A percentile compares a stretch with the other conserved stretches of the same genome.
Evolutionary conservation across 2,113 vertebrate genomes (phyloP).

Genomic region (Pyrgilauda ruficollis): DNA sequence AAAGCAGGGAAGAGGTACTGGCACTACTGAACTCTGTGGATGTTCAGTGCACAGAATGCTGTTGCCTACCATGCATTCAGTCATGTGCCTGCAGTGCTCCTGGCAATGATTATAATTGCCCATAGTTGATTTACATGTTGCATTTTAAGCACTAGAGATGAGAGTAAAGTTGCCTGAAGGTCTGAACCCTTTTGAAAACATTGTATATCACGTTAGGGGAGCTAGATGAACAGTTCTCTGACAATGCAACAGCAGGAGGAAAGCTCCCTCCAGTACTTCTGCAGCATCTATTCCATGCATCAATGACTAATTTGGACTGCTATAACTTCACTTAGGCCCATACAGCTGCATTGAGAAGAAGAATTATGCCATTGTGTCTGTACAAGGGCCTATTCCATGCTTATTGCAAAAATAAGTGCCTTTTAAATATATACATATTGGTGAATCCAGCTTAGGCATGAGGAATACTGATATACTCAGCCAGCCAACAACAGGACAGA

Average conservation of each 20-base stretch:
- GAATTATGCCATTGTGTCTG: neutral
- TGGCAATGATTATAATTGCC: neutral
- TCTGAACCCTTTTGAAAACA: neutral
- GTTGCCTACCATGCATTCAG: neutral
- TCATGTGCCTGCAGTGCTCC: neutral
- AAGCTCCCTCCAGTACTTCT: constrained; percentile 30
- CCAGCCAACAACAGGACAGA: neutral
- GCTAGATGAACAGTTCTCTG: neutral
- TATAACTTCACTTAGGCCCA: neutral
- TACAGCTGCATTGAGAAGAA: neutral
- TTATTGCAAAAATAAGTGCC: neutral
- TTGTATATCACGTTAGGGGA: neutral
- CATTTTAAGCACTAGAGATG: neutral
- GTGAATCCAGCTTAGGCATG: neutral
- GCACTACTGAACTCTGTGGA: neutral
- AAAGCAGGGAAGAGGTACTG: accelerated
- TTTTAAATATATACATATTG: neutral
- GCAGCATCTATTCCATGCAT: neutral
- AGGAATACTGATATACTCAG: neutral
- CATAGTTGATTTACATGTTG: neutral
- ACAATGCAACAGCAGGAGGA: neutral
- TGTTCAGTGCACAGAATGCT: neutral
- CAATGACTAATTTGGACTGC: constrained; percentile 9
- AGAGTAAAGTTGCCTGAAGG: neutral
- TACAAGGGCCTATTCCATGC: neutral